Conservation (phyloP, 1,140 invertebrate genomes). For the Hetaerina americana region DNA sequence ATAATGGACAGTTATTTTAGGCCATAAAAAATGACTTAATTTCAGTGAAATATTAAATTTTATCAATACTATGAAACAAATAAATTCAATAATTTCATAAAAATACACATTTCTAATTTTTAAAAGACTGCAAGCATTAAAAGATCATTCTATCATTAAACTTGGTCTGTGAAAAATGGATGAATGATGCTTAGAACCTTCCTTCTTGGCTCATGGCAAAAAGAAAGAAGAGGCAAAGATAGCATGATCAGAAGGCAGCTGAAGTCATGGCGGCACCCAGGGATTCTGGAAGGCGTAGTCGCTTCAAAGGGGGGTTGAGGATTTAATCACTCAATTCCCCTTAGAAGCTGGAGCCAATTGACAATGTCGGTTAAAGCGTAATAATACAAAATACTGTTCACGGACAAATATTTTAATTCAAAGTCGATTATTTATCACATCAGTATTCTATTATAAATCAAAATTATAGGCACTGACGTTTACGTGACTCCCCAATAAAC, state of each 20-base stretch:
- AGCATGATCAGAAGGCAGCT: background rate
- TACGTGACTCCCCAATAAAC: background rate
- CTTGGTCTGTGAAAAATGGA: too few relatives aligned
- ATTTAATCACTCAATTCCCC: background rate
- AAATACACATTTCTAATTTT: too few relatives aligned
- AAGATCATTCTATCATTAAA: too few relatives aligned
- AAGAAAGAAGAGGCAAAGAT: background rate
- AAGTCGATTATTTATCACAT: background rate
- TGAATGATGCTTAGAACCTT: too few relatives aligned
- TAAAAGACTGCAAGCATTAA: too few relatives aligned
- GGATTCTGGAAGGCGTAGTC: background rate
- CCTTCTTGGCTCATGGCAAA: background rate
- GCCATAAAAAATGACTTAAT: too few relatives aligned
- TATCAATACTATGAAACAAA: too few relatives aligned
- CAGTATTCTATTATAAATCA: background rate
- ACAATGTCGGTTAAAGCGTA: background rate
- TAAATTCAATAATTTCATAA: too few relatives aligned
- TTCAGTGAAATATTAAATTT: too few relatives aligned
- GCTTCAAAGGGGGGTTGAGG: background rate
- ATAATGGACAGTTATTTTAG: too few relatives aligned
- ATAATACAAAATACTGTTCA: background rate
- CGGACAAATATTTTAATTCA: background rate
- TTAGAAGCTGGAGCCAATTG: background rate
- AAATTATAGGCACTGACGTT: background rate
- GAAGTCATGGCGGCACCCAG: background rate